phyloP scores from a whole-genome alignment of 2,797 vertebrate genomes.

The Adelosebastes latens region DNA sequence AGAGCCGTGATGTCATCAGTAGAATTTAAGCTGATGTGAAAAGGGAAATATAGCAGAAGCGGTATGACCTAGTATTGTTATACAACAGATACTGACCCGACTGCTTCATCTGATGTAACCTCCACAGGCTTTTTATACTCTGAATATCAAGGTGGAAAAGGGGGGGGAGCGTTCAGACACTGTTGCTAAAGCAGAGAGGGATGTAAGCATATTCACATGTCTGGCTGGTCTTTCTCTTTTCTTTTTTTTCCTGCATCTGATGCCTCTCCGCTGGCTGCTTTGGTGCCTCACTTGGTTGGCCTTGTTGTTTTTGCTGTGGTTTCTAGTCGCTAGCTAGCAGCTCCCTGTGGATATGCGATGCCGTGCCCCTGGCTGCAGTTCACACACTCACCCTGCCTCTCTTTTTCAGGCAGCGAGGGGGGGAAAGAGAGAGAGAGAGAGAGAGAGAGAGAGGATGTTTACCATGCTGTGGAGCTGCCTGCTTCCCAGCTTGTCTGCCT shows the following conservation, averaged over 20 bases:
- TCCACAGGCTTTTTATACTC: neutral
- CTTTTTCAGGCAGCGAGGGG: constrained; percentile 60
- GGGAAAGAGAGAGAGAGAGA: neutral
- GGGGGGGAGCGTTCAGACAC: constrained; percentile 7
- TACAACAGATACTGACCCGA: neutral
- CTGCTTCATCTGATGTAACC: neutral
- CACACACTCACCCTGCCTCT: constrained; percentile 70
- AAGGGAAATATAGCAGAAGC: neutral
- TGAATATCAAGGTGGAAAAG: constrained; percentile 8
- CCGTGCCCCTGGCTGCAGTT: constrained; percentile 80
- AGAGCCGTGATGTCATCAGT: neutral
- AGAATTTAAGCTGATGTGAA: neutral
- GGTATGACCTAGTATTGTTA: neutral
- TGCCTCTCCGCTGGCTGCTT: constrained; percentile 57
- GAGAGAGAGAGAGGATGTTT: constrained; percentile 65
- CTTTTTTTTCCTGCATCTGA: constrained; percentile 31
- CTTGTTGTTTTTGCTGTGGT: constrained; percentile 69
- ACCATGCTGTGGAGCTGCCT: constrained; percentile 77
- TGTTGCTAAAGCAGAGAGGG: constrained; percentile 17
- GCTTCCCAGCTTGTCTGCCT: constrained; percentile 79
- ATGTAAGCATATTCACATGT: constrained; percentile 45
- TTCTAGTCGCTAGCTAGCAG: constrained; percentile 72
- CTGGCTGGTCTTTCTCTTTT: constrained; percentile 23
- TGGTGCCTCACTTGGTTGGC: constrained; percentile 55
- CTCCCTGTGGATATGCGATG: constrained; percentile 74